Percentiles rank a stretch among this genome's conserved stretches.
Conservation (phyloP, 2,888 invertebrate species). For the Cantharis rustica region DNA sequence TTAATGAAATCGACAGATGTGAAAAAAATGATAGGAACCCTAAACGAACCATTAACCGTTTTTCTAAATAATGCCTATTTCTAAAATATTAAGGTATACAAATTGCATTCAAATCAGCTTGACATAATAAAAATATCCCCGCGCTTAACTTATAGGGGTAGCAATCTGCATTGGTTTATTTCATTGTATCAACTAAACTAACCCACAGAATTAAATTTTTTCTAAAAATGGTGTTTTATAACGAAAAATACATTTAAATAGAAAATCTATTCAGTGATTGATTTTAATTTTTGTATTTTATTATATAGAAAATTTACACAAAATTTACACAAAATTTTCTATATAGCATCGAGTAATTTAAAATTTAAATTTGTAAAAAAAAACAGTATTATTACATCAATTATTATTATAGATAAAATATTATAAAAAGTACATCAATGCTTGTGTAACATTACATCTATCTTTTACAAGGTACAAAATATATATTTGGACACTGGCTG, state of each 20-base stretch:
- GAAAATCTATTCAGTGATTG: neutral
- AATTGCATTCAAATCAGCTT: slow-evolving; percentile 48
- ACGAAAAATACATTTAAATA: neutral
- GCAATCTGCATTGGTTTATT: neutral
- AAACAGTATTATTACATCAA: too few relatives aligned
- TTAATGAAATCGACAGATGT: neutral
- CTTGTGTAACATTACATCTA: too few relatives aligned
- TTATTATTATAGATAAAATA: too few relatives aligned
- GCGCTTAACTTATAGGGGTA: slow-evolving; percentile 22
- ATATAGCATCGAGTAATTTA: too few relatives aligned
- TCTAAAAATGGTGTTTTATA: neutral
- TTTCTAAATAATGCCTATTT: slow-evolving; percentile 33
- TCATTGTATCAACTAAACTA: neutral
- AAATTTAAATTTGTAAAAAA: too few relatives aligned
- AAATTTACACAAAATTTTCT: too few relatives aligned
- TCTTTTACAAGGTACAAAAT: too few relatives aligned
- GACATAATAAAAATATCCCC: slow-evolving; percentile 27
- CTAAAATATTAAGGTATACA: slow-evolving; percentile 46
- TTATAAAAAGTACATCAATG: too few relatives aligned
- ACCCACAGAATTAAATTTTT: neutral
- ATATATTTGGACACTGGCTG: too few relatives aligned
- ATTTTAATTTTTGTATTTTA: too few relatives aligned
- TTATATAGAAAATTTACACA: too few relatives aligned
- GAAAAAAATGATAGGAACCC: neutral
- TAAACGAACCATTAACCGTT: slow-evolving; percentile 24